Conservation (phyloP, 2,888 invertebrate genomes). For the Thyatira batis region DNA sequence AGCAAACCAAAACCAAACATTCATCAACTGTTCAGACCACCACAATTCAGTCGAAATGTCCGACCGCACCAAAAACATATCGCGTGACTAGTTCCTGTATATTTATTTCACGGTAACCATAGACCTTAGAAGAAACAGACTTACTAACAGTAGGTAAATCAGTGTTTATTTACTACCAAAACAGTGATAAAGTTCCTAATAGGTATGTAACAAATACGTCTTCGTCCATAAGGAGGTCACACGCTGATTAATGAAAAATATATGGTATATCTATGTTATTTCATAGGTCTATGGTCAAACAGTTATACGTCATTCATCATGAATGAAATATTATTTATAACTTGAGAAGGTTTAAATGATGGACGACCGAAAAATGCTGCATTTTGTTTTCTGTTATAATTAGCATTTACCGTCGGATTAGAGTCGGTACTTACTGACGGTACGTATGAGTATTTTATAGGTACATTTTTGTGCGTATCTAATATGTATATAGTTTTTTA, state of each 20-base stretch:
- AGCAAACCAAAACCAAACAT: background rate
- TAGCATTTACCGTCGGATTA: background rate
- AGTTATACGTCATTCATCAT: constrained; percentile 23
- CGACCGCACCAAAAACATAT: constrained; percentile 8
- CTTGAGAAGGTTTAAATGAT: constrained; percentile 11
- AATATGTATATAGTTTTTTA: too few relatives aligned
- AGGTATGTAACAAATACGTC: too few relatives aligned
- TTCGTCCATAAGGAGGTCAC: too few relatives aligned
- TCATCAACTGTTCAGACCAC: background rate
- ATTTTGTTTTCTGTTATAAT: background rate
- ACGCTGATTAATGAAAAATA: too few relatives aligned
- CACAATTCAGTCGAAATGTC: background rate
- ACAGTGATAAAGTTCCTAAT: too few relatives aligned
- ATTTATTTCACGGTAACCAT: constrained; percentile 21
- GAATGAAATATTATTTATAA: constrained; percentile 13
- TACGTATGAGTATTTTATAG: too few relatives aligned
- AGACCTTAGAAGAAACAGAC: too few relatives aligned
- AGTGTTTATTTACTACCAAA: too few relatives aligned
- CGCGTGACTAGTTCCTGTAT: constrained; percentile 30
- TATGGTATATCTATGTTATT: too few relatives aligned
- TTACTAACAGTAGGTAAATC: too few relatives aligned
- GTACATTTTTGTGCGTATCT: too few relatives aligned
- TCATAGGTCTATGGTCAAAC: constrained; percentile 15
- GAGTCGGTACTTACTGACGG: background rate
- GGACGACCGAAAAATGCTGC: background rate